Conservation (phyloP, 1,140 invertebrate species). For the Mya arenaria region DNA sequence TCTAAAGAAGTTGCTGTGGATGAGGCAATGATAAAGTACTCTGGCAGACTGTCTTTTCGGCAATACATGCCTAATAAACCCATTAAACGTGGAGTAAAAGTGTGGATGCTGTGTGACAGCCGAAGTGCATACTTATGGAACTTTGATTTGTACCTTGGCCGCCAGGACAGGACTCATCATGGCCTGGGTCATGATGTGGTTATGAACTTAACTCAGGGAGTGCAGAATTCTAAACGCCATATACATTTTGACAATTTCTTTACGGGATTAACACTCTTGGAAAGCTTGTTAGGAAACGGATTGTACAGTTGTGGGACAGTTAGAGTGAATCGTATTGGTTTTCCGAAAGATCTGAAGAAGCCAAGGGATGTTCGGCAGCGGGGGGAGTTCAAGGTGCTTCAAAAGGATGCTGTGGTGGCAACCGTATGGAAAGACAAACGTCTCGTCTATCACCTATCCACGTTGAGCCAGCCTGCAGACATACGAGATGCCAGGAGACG, state of each 20-base stretch:
- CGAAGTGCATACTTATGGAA: constrained; percentile 41
- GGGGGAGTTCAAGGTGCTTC: background rate
- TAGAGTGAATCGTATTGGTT: background rate
- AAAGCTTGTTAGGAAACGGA: too few species aligned
- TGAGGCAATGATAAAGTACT: constrained; percentile 81
- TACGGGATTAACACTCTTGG: background rate
- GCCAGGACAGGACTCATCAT: too few species aligned
- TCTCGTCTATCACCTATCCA: background rate
- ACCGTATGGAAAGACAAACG: background rate
- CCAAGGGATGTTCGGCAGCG: background rate
- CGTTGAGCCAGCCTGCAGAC: background rate
- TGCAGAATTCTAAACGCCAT: background rate
- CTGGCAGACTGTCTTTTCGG: constrained; percentile 77
- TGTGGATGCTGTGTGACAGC: constrained; percentile 63
- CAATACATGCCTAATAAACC: constrained; percentile 80
- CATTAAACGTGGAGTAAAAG: constrained; percentile 81
- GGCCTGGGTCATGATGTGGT: background rate
- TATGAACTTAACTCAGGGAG: background rate
- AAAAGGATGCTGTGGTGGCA: background rate
- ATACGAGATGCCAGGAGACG: background rate
- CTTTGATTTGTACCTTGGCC: constrained; percentile 1
- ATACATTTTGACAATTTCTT: constrained; percentile 12
- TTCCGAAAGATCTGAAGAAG: constrained; percentile 3
- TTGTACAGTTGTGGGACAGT: background rate
- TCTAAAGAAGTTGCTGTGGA: constrained; percentile 53